Base-by-base conservation (phyloP, 1,140 invertebrate genomes). In the Chionoecetes opilio region DNA sequence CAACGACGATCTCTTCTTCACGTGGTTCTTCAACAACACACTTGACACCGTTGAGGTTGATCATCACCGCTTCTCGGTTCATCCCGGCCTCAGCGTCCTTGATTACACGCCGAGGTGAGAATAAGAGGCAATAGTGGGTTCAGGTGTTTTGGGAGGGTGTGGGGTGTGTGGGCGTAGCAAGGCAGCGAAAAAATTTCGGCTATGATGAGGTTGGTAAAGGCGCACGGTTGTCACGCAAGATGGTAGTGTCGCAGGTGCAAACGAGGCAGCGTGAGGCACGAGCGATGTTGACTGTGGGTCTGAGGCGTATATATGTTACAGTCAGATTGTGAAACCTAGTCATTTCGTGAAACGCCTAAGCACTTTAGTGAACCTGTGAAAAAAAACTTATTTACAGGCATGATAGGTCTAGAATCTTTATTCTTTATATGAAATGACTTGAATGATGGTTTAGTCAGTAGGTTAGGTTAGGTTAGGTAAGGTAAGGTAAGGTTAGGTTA, bases 11-110 rank as follows among this genome's bases (percentile, higher is more conserved):
- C 91, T 94, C 84, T 35, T 75, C 82, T 95, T 95, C 92, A 95
- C 92, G 14, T 95, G 95, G 95, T 89, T 93, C 92, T 95, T 95
- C 87, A 95, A 95, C 95, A 95, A 94, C 92, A 93, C 95, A 34
- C 89, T 95, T 2, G 95, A 95, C 88, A 95, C 91, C 1, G 93
- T 91, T 32, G 95, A 93, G 82, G 95, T 95, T 3, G 88, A 91
- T 37, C 53, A 93, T 17, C 82, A 89, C 17, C n/a, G 53, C n/a
- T 86, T 95, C 37, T 37, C 46, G 26, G 92, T 93, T 35, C 85
- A 38, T 34, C 91, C 91, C 34, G 91, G 84, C 41, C 86, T 90
- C 41, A 95, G 95, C 35, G 29, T 88, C 17, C 53, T 95, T 26
- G 75, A 95, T 63, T 93, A 95, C 86, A 95, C 92, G 29, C 95